phyloP scores from a whole-genome alignment of 2,113 vertebrate species.

The Syngnathus scovelli region DNA sequence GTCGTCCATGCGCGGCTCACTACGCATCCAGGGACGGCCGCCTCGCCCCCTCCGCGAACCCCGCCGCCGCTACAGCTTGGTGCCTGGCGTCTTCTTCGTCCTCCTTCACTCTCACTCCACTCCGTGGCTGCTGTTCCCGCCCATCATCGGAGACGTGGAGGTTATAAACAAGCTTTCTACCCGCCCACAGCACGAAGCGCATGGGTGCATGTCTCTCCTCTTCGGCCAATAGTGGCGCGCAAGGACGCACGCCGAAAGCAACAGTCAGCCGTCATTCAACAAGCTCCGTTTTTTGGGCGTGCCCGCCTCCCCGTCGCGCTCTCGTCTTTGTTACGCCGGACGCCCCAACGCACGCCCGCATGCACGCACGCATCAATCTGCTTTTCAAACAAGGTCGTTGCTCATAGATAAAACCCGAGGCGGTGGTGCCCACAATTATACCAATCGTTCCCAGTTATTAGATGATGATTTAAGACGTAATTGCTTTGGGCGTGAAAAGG shows the following conservation, averaged over 20 bases:
- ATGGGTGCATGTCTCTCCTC: constrained; percentile 39
- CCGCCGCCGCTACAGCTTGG: constrained; percentile 61
- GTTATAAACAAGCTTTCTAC: constrained; percentile 68
- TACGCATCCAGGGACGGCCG: constrained; percentile 69
- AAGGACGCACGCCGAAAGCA: constrained; percentile 37
- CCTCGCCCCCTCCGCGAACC: constrained; percentile 68
- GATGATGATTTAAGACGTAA: neutral
- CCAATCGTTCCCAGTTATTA: neutral
- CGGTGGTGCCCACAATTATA: constrained; percentile 11
- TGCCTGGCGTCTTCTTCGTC: constrained; percentile 35
- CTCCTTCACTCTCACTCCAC: constrained; percentile 39
- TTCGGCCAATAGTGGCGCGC: constrained; percentile 63
- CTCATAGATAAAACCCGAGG: constrained; percentile 25
- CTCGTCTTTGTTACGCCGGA: constrained; percentile 6
- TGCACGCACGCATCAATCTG: constrained; percentile 7
- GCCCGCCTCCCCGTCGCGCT: constrained; percentile 35
- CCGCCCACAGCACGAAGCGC: constrained; percentile 60
- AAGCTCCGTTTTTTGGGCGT: constrained; percentile 43
- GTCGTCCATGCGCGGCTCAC: constrained; percentile 84
- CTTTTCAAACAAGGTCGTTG: constrained; percentile 53
- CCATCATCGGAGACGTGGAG: constrained; percentile 54
- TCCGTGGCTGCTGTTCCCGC: constrained; percentile 64
- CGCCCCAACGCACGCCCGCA: constrained; percentile 1
- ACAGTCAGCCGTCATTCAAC: too few relatives aligned
- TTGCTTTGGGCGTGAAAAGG: neutral